These are phyloP conservation scores for Bungarus multicinctus DNA, from an alignment of 2,113 vertebrate species.

Conservation along the genomic window DNA sequence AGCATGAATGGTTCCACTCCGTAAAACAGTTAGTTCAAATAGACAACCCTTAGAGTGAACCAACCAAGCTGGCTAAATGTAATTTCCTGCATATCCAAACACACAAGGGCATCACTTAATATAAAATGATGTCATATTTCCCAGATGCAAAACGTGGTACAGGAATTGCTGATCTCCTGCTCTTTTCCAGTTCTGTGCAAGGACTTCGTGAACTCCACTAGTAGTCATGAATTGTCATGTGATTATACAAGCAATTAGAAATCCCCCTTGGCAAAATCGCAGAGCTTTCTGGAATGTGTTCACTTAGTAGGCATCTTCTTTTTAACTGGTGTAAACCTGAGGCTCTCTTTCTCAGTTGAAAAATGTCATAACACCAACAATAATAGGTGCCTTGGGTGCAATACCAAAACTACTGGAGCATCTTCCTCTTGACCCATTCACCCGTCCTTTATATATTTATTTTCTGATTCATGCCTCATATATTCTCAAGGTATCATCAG, in stretches of 20 bases:
- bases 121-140: not conserved
- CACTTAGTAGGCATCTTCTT: not conserved
- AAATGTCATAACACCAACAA: not conserved
- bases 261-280: not conserved
- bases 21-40: not conserved
- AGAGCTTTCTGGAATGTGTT: not conserved
- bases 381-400: not conserved
- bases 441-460: not conserved
- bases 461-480: not conserved
- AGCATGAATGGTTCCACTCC: not conserved
- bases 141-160: not conserved
- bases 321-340: not conserved
- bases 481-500: not conserved
- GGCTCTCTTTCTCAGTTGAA: not conserved
- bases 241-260: constrained; percentile 18
- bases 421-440: not conserved
- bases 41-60: constrained; percentile 6
- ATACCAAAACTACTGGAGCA: not conserved
- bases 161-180: constrained; percentile 36
- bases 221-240: not conserved
- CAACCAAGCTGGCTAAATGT: not conserved
- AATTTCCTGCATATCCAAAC: not conserved
- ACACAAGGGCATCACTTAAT: not conserved
- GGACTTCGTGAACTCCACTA: not conserved
- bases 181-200: constrained; percentile 4